Conservation (phyloP, 2,113 vertebrate species). For the Saccopteryx leptura region DNA sequence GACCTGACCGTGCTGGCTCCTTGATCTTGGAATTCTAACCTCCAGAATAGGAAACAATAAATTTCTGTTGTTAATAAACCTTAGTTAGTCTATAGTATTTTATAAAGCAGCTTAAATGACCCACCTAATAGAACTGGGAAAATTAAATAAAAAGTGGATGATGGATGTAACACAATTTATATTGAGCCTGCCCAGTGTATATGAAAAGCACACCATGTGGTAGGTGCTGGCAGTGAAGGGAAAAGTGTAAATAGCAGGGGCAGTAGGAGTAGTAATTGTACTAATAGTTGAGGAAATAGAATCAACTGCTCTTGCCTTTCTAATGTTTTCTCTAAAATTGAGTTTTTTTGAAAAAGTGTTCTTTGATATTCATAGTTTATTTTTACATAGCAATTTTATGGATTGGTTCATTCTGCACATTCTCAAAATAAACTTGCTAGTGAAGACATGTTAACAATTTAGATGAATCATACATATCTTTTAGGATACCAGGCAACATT, state of each 20-base stretch:
- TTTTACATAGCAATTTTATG: slow-evolving; percentile 40
- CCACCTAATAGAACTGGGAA: neutral
- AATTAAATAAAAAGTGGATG: neutral
- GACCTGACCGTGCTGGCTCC: too few species aligned
- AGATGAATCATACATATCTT: slow-evolving; percentile 42
- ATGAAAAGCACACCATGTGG: neutral
- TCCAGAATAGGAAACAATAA: neutral
- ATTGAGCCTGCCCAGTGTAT: neutral
- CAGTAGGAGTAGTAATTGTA: neutral
- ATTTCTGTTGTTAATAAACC: neutral
- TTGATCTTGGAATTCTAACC: neutral
- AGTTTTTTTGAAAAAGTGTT: neutral
- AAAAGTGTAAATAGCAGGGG: neutral
- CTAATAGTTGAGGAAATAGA: neutral
- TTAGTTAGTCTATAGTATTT: neutral
- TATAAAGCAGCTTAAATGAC: neutral
- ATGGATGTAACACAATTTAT: neutral
- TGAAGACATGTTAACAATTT: slow-evolving; percentile 27
- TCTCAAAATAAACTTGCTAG: slow-evolving; percentile 42
- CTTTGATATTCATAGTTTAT: neutral
- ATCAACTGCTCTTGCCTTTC: neutral
- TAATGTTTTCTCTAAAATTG: slow-evolving; percentile 11
- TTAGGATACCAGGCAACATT: neutral
- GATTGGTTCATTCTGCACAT: neutral
- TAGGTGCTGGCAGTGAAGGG: neutral